A percentile compares a stretch with the other conserved stretches of the same genome.
These are phyloP conservation scores for Porites divaricata DNA, from an alignment of 92 coral and sea anemone genomes.

Conservation along the genomic window DNA sequence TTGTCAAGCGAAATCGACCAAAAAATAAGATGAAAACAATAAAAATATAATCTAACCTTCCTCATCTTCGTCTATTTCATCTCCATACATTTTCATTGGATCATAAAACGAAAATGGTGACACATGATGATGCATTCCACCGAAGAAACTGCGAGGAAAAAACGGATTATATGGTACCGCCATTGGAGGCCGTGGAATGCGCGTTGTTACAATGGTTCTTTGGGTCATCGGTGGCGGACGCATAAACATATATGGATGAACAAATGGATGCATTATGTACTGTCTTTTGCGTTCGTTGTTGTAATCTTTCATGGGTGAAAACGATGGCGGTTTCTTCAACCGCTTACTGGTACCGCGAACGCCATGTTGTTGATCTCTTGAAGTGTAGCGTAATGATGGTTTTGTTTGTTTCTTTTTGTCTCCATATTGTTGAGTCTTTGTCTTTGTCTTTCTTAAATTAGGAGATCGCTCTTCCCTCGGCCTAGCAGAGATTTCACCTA, in stretches of 20 bases:
- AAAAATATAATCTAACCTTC: constrained; percentile 59
- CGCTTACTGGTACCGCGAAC: constrained; percentile 49
- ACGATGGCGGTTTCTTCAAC: constrained; percentile 14
- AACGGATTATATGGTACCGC: constrained; percentile 85
- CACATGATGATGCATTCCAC: constrained; percentile 46
- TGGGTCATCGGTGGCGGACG: constrained; percentile 97
- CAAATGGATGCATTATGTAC: constrained; percentile 71
- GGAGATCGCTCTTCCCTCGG: constrained; percentile 36
- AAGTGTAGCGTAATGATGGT: constrained; percentile 42
- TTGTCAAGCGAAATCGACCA: not conserved
- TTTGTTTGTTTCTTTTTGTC: constrained; percentile 48
- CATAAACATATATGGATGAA: constrained; percentile 92
- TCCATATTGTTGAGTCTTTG: constrained; percentile 46
- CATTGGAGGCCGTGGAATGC: constrained; percentile 95
- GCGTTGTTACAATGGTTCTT: constrained; percentile 96
- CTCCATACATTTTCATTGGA: constrained; percentile 47
- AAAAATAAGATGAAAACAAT: not conserved
- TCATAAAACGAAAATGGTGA: constrained; percentile 27
- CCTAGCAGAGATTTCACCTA: constrained; percentile 43
- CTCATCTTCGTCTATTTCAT: constrained; percentile 72
- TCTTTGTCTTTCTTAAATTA: not conserved
- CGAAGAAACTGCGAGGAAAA: constrained; percentile 39
- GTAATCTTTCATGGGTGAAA: constrained; percentile 59
- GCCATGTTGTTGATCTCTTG: constrained; percentile 44
- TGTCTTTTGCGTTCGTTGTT: constrained; percentile 88